Percentiles rank a stretch among this genome's conserved stretches.
Conservation (phyloP, 2,113 vertebrate genomes). For the Hippocampus guttulatus region DNA sequence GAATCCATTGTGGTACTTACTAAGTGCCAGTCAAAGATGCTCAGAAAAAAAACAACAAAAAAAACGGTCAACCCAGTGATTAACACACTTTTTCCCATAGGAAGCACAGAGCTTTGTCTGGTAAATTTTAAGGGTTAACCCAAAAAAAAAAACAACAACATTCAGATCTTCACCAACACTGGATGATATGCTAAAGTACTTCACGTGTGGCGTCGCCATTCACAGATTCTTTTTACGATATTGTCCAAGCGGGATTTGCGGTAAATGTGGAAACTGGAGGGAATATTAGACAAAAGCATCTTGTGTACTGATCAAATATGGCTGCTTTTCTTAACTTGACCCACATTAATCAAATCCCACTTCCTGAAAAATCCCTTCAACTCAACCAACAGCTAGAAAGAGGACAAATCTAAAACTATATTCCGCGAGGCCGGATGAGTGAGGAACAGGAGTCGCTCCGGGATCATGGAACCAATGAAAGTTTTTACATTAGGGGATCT, state of each 20-base stretch:
- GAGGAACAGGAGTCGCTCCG: slow-evolving; percentile 38
- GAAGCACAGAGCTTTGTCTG: neutral
- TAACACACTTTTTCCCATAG: neutral
- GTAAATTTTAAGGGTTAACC: slow-evolving; percentile 22
- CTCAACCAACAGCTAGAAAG: slow-evolving; percentile 49
- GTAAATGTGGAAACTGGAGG: neutral
- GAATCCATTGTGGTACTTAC: slow-evolving; percentile 26
- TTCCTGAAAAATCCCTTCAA: slow-evolving; percentile 36
- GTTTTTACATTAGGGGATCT: slow-evolving; percentile 50
- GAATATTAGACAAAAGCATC: neutral
- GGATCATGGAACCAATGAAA: slow-evolving; percentile 35
- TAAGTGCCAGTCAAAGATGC: slow-evolving; percentile 47
- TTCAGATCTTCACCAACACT: slow-evolving; percentile 38
- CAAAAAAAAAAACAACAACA: neutral
- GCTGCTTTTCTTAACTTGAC: slow-evolving; percentile 8
- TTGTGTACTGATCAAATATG: slow-evolving; percentile 1
- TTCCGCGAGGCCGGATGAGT: slow-evolving; percentile 54
- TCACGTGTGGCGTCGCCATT: neutral
- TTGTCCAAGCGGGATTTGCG: neutral
- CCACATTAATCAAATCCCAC: slow-evolving; percentile 21
- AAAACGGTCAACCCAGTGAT: slow-evolving; percentile 1
- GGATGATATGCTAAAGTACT: slow-evolving; percentile 6
- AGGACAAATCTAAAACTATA: slow-evolving; percentile 36
- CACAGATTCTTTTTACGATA: neutral
- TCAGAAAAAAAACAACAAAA: slow-evolving; percentile 24